phyloP scores from a whole-genome alignment of 2,113 vertebrate genomes.

The Acanthisitta chloris region DNA sequence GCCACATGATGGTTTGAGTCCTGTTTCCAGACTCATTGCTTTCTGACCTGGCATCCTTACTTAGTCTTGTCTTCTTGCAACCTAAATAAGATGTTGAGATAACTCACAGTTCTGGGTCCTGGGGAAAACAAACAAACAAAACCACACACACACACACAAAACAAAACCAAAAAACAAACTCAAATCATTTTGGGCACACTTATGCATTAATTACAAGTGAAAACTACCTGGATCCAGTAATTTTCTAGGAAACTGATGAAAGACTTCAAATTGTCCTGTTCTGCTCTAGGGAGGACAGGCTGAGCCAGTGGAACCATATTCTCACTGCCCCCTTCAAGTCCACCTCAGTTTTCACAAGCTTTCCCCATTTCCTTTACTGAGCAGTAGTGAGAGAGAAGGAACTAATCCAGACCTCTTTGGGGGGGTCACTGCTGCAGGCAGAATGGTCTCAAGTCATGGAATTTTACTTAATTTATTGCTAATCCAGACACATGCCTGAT shows the following conservation, averaged over 20 bases:
- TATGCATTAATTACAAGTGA: neutral
- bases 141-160: too few relatives aligned
- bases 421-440: neutral
- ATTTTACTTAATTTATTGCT: neutral
- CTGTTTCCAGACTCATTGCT: neutral
- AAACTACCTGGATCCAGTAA: neutral
- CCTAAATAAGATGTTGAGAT: neutral
- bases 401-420: neutral
- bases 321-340: neutral
- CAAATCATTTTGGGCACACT: neutral
- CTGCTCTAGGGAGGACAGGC: neutral
- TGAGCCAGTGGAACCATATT: neutral
- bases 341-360: neutral
- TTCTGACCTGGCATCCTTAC: neutral
- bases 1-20: neutral
- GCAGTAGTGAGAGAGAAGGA: neutral
- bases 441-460: neutral
- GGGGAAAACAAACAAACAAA: neutral
- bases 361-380: neutral
- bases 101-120: neutral
- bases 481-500: neutral
- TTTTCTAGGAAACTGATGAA: neutral
- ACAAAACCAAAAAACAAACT: too few relatives aligned
- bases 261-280: neutral
- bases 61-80: neutral